phyloP scores from a whole-genome alignment of 2,888 invertebrate species.

The Luperina testacea region DNA sequence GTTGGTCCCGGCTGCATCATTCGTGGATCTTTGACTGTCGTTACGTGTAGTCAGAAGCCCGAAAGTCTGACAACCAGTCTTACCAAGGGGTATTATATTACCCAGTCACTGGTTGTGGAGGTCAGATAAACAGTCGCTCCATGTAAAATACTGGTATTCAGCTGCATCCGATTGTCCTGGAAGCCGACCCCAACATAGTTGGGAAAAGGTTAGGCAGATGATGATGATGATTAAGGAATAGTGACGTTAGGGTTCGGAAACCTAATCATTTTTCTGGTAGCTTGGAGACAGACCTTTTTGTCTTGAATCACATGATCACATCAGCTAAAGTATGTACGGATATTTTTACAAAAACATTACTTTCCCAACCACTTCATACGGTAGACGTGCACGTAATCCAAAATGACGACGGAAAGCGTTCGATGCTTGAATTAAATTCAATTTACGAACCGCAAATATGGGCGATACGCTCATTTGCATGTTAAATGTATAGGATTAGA shows the following conservation, averaged over 20 bases:
- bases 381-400: constrained; percentile 47
- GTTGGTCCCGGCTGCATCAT: too few relatives aligned
- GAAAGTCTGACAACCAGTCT: too few relatives aligned
- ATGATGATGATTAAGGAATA: neutral
- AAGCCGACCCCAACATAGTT: too few relatives aligned
- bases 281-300: constrained; percentile 2
- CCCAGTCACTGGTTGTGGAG: too few relatives aligned
- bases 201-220: too few relatives aligned
- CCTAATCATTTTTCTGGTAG: neutral
- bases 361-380: constrained; percentile 19
- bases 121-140: too few relatives aligned
- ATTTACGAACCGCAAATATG: constrained; percentile 54
- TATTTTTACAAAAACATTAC: constrained; percentile 37
- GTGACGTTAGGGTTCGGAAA: neutral
- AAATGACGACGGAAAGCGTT: constrained; percentile 33
- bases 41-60: too few relatives aligned
- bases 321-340: neutral
- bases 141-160: too few relatives aligned
- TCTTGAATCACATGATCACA: neutral
- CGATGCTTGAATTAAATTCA: constrained; percentile 57
- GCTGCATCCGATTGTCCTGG: too few relatives aligned
- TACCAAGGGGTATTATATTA: too few relatives aligned
- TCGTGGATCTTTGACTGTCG: too few relatives aligned
- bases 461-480: constrained; percentile 60
- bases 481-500: constrained; percentile 57